Evolutionary conservation across 1,140 invertebrate species (phyloP).

Genomic region (Tribolium madens): DNA sequence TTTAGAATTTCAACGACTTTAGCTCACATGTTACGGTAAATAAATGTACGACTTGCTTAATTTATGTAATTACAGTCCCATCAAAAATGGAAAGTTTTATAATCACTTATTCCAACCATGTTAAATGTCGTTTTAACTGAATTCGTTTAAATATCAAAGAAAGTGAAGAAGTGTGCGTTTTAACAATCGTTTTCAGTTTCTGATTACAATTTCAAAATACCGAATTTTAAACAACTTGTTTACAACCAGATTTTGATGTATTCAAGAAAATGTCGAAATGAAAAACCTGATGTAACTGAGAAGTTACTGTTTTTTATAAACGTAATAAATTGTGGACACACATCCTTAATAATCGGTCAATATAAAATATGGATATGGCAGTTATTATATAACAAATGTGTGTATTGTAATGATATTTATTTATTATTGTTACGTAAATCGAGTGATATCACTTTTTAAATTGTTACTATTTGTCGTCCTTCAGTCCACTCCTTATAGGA

Average conservation of each 20-base stretch:
- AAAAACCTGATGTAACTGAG: conserved; percentile 18
- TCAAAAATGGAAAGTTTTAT: conserved; percentile 39
- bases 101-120: background rate
- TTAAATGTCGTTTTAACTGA: conserved; percentile 8
- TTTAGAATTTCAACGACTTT: conserved; percentile 23
- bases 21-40: conserved; percentile 34
- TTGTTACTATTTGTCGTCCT: background rate
- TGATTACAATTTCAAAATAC: conserved; percentile 12
- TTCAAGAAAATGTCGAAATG: conserved; percentile 27
- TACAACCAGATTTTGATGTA: conserved; percentile 13
- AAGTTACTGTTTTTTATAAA: background rate
- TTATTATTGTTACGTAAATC: background rate
- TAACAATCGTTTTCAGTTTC: background rate
- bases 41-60: conserved; percentile 19
- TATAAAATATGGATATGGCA: background rate
- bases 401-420: background rate
- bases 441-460: background rate
- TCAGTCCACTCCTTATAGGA: background rate
- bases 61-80: conserved; percentile 41
- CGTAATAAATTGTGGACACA: background rate
- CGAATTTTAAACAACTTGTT: conserved; percentile 23
- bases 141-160: conserved; percentile 7
- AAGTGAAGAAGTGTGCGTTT: conserved; percentile 13
- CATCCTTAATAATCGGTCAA: background rate
- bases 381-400: background rate